Evolutionary conservation across 1,140 invertebrate genomes (phyloP).

Genomic region (Aphelinus atriplicis): DNA sequence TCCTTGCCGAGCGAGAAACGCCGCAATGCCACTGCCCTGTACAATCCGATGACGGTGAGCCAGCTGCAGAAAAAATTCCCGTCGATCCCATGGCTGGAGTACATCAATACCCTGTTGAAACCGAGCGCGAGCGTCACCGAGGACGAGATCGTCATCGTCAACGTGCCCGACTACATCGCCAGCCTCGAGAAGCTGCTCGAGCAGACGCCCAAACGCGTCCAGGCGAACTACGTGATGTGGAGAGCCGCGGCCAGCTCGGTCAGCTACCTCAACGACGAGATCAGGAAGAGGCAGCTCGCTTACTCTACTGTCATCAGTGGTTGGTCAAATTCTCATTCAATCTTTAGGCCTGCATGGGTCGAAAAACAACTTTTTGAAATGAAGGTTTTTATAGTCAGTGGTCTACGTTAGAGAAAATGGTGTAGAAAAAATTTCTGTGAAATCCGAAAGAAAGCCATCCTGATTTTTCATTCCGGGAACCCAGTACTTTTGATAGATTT

Average conservation of each 20-base stretch:
- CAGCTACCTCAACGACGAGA: conserved; percentile 78
- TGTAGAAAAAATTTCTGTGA: too few relatives aligned
- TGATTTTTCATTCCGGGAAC: too few relatives aligned
- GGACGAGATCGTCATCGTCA: conserved; percentile 83
- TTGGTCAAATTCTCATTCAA: conserved; percentile 7
- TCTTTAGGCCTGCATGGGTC: too few relatives aligned
- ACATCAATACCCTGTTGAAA: conserved; percentile 81
- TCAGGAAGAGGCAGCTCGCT: conserved; percentile 76
- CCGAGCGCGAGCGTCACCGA: conserved; percentile 69
- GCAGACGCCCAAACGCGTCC: conserved; percentile 70
- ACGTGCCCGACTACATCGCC: conserved; percentile 79
- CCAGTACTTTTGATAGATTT: too few relatives aligned
- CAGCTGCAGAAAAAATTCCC: conserved; percentile 80
- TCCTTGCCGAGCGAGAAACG: conserved; percentile 90
- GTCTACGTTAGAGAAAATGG: too few relatives aligned
- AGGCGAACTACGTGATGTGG: conserved; percentile 79
- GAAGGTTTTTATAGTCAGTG: too few relatives aligned
- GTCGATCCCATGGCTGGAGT: conserved; percentile 82
- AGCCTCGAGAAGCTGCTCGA: conserved; percentile 72
- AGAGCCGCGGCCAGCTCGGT: conserved; percentile 76
- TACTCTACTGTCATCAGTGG: conserved; percentile 81
- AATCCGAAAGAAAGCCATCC: too few relatives aligned
- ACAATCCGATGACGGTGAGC: conserved; percentile 87
- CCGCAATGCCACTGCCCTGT: conserved; percentile 88
- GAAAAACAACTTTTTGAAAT: too few relatives aligned